Percentiles rank a stretch among this genome's conserved stretches.
Evolutionary conservation across 2,888 invertebrate genomes (phyloP).

Genomic region (Drosophila atripex): DNA sequence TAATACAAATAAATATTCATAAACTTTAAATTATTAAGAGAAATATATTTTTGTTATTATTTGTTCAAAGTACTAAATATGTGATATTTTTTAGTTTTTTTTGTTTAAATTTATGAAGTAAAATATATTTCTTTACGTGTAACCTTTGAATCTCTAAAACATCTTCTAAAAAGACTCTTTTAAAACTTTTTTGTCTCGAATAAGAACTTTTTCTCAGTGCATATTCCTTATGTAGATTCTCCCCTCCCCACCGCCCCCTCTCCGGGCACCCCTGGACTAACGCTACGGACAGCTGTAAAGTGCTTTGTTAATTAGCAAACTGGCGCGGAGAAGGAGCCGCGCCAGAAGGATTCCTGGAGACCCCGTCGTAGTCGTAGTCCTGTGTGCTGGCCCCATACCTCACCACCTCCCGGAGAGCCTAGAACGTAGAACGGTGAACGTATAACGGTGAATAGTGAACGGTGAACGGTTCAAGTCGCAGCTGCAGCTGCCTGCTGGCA

Average conservation of each 20-base stretch:
- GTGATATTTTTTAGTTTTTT: too few species aligned
- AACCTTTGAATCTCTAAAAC: too few species aligned
- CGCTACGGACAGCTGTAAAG: conserved; percentile 59
- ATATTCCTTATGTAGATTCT: not conserved
- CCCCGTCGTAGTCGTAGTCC: not conserved
- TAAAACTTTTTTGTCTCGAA: too few species aligned
- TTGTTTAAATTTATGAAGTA: too few species aligned
- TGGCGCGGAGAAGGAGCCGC: conserved; percentile 38
- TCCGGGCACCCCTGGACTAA: conserved; percentile 27
- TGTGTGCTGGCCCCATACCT: not conserved
- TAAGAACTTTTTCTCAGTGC: too few species aligned
- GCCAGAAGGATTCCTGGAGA: conserved; percentile 1
- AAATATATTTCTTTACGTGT: too few species aligned
- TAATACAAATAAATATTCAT: too few species aligned
- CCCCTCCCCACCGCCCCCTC: conserved; percentile 1
- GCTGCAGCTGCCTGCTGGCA: conserved; percentile 58
- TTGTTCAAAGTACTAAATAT: too few species aligned
- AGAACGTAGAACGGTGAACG: not conserved
- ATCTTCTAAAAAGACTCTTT: too few species aligned
- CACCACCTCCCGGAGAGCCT: not conserved
- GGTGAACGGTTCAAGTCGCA: conserved; percentile 15
- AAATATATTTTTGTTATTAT: too few species aligned
- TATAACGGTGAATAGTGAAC: conserved; percentile 2
- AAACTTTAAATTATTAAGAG: too few species aligned
- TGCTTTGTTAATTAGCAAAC: conserved; percentile 79